Conservation (phyloP, 2,113 vertebrate genomes). For the Mionectes macconnelli region DNA sequence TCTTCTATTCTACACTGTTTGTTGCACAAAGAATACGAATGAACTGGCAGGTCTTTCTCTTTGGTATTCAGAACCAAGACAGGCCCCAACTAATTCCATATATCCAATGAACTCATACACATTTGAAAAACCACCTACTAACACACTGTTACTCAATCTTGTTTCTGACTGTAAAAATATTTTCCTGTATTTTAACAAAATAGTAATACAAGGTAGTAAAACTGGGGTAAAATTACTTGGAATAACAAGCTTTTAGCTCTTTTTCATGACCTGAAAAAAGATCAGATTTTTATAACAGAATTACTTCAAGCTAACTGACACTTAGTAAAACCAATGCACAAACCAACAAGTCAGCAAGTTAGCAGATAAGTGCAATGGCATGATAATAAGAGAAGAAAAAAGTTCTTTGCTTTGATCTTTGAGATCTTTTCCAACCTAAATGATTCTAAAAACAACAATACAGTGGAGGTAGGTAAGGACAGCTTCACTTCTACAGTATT, state of each 20-base stretch:
- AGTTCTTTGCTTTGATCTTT: background rate
- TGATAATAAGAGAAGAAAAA: background rate
- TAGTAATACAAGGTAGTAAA: background rate
- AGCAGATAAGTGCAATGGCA: background rate
- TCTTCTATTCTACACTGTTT: background rate
- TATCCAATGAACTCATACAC: background rate
- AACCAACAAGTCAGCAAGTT: background rate
- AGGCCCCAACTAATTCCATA: background rate
- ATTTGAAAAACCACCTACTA: background rate
- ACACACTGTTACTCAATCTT: background rate
- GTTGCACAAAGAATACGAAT: background rate
- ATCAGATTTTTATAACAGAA: background rate
- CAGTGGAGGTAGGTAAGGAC: background rate
- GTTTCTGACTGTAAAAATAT: background rate
- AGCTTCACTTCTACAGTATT: background rate
- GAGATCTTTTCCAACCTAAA: background rate
- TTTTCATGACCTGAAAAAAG: background rate
- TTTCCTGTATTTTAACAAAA: background rate
- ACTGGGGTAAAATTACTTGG: background rate
- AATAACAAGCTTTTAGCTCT: background rate
- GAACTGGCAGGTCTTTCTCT: background rate
- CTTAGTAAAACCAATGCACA: background rate
- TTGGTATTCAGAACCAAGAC: background rate
- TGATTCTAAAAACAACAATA: background rate
- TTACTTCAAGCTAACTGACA: background rate